These are phyloP conservation scores for Drosophila subquinaria DNA, from an alignment of 2,888 invertebrate genomes.

Conservation along the genomic window DNA sequence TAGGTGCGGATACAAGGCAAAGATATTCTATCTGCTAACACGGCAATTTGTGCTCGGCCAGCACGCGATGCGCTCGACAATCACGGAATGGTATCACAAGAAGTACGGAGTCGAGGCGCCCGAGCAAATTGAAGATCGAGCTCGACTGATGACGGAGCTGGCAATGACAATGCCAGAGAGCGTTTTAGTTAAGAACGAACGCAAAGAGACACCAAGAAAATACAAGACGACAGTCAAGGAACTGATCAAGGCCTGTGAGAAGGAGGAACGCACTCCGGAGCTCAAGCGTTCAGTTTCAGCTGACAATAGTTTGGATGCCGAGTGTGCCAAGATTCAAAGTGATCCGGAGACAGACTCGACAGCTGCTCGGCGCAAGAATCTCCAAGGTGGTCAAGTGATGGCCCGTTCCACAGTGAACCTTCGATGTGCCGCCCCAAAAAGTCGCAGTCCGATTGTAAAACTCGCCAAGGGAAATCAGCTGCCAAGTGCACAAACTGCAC, in stretches of 20 bases:
- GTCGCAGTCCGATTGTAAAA: not conserved
- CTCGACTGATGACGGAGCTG: conserved; percentile 21
- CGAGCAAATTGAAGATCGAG: conserved; percentile 28
- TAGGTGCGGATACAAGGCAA: conserved; percentile 39
- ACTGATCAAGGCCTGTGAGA: not conserved
- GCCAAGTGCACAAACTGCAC: not conserved
- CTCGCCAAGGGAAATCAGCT: not conserved
- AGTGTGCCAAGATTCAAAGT: not conserved
- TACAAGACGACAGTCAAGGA: not conserved
- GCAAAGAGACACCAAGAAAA: not conserved
- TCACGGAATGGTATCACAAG: conserved; percentile 42
- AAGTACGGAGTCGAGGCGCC: conserved; percentile 31
- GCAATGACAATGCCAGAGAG: not conserved
- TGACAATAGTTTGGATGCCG: conserved; percentile 4
- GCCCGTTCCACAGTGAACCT: conserved; percentile 7
- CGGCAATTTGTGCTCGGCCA: conserved; percentile 49
- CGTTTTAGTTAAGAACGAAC: not conserved
- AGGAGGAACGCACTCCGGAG: not conserved
- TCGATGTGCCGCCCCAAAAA: not conserved
- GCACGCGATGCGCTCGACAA: conserved; percentile 33
- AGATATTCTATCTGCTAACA: conserved; percentile 41
- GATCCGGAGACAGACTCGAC: not conserved
- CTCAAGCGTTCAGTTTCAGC: conserved; percentile 15
- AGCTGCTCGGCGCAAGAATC: not conserved
- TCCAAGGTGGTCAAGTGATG: not conserved